Conservation (phyloP, 2,797 vertebrate genomes). For the Typhlichthys subterraneus region DNA sequence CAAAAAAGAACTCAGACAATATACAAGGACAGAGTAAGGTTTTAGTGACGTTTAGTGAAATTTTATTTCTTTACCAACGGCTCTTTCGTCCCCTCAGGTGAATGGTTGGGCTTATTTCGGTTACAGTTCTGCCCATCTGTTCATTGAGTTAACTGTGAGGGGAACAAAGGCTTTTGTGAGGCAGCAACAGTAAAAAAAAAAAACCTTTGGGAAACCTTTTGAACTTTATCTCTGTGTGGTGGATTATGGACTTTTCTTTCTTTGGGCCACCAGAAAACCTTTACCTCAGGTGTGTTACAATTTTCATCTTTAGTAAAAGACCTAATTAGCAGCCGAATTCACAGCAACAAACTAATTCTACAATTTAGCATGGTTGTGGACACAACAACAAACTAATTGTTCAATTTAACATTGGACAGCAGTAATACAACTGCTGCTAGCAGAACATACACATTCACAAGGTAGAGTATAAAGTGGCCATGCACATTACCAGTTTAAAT, state of each 20-base stretch:
- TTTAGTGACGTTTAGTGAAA: conserved; percentile 45
- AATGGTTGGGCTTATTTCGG: conserved; percentile 45
- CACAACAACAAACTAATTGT: too few relatives aligned
- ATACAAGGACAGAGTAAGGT: conserved; percentile 44
- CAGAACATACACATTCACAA: too few relatives aligned
- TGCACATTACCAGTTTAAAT: too few relatives aligned
- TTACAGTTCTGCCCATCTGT: conserved; percentile 41
- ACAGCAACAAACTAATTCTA: too few relatives aligned
- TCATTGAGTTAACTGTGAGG: conserved; percentile 55
- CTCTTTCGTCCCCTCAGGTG: conserved; percentile 46
- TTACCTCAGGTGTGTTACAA: conserved; percentile 10
- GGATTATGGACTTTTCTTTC: conserved; percentile 21
- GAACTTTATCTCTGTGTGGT: conserved; percentile 10
- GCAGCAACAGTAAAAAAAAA: conserved; percentile 27
- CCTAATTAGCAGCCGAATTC: conserved; percentile 4
- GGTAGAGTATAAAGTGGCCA: too few relatives aligned
- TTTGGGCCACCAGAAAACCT: conserved; percentile 30
- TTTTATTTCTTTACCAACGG: conserved; percentile 32
- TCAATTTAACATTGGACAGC: too few relatives aligned
- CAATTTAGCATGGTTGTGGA: too few relatives aligned
- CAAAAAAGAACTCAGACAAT: conserved; percentile 41
- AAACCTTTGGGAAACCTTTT: conserved; percentile 30
- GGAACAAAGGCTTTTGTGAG: conserved; percentile 42
- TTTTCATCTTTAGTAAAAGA: conserved; percentile 13
- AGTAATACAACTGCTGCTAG: too few relatives aligned